These are phyloP conservation scores for Coluber constrictor DNA, from an alignment of 2,797 vertebrate species.

Conservation along the genomic window DNA sequence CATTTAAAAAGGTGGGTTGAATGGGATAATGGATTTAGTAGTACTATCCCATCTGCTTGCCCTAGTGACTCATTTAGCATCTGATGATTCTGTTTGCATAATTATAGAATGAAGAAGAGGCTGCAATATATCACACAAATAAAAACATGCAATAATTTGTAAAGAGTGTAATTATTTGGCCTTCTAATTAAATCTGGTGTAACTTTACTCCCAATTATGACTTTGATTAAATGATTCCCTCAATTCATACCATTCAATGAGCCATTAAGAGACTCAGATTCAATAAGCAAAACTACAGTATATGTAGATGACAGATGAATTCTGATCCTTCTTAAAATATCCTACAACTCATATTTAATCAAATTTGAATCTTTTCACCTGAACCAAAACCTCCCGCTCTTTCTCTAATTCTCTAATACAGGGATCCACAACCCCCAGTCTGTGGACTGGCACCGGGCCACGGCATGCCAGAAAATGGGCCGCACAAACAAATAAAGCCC, in stretches of 20 bases:
- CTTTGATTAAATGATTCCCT: slow-evolving; percentile 37
- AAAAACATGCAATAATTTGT: slow-evolving; percentile 22
- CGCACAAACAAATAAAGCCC: no score
- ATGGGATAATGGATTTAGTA: neutral
- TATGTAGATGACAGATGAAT: neutral
- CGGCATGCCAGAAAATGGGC: no score
- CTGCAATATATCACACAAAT: slow-evolving; percentile 38
- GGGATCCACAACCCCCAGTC: no score
- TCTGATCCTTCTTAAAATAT: neutral
- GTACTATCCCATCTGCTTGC: neutral
- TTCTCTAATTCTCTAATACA: neutral
- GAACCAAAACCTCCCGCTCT: neutral
- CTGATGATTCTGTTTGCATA: slow-evolving; percentile 39
- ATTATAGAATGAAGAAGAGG: slow-evolving; percentile 25
- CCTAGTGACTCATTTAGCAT: neutral
- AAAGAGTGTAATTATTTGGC: slow-evolving; percentile 29
- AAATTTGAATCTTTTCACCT: neutral
- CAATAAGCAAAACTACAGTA: neutral
- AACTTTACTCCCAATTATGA: slow-evolving; percentile 36
- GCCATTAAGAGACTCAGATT: slow-evolving; percentile 23
- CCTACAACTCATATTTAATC: neutral
- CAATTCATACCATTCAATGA: slow-evolving; percentile 22
- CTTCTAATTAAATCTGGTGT: slow-evolving; percentile 36
- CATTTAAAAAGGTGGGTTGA: neutral
- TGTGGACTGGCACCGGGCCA: no score